Evolutionary conservation across 2,888 invertebrate genomes (phyloP), one percentile per base, ranked within the genome.

Genomic region (Meghimatium bilineatum): DNA sequence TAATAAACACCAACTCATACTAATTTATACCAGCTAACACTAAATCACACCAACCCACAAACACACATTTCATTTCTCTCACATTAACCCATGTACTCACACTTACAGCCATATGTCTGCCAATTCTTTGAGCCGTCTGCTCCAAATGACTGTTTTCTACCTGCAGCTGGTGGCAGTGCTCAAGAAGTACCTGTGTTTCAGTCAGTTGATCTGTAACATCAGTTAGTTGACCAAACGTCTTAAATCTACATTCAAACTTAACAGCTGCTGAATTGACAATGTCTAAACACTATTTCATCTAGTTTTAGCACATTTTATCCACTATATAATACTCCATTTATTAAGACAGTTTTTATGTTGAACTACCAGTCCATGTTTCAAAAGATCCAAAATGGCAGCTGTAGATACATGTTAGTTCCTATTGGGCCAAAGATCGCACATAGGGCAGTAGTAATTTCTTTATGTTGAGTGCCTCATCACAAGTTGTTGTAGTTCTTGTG

Each of bases 71-170:
- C 3, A 69, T 32, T 36, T 17, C 34, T 38, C 1, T 23, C 2
- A 69, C 69, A 67, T 26, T 6, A 44, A 44, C 20, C n/a, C 63
- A 63, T 63, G 63, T 63, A 80, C 38, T 71, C 29, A 75, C 79
- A 89, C 90, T 88, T 88, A 93, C 93, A 88, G 90, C 87, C 90
- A 92, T 90, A 85, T 87, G 88, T 72, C 88, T 88, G 79, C 89
- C 90, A 63, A 92, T 87, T 80, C 86, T 86, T 69, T 92, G 90
- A 8, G 91, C 90, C 6, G 85, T 86, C 77, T 85, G 88, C 74
- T 89, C 91, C 44, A 93, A 87, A 52, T 91, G 89, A 49, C 86
- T 78, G 85, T 92, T 92, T n/a, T 91, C 89, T 36, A 86, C 66
- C 56, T 89, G 87, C 26, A 92, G 87, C 36, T 89, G 87, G 36